Conservation (phyloP, 2,113 vertebrate genomes). For the Myxocyprinus asiaticus region DNA sequence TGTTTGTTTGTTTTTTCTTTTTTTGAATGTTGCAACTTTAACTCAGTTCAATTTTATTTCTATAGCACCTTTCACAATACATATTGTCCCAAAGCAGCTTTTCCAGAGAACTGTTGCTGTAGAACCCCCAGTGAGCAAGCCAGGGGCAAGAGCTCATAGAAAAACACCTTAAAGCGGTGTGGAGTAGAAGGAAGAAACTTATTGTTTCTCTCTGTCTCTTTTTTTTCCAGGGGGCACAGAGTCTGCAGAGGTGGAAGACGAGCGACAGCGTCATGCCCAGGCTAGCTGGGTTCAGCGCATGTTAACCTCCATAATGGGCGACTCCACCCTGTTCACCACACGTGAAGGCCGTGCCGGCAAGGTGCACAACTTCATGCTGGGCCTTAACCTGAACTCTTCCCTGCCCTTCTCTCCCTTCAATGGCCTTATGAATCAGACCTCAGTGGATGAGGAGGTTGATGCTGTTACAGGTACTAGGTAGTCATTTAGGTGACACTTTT, state of each 20-base stretch:
- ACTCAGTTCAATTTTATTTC: no score
- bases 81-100: no score
- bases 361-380: constrained; percentile 99
- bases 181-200: no score
- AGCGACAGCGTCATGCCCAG: constrained; percentile 76
- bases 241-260: constrained; percentile 73
- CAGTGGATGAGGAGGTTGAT: constrained; percentile 82
- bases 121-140: no score
- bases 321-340: constrained; percentile 91
- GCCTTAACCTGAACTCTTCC: constrained; percentile 88
- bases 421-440: constrained; percentile 62
- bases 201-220: neutral
- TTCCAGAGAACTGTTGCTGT: no score
- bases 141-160: no score
- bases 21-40: no score
- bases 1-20: no score
- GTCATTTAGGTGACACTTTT: neutral
- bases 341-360: constrained; percentile 95
- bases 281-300: constrained; percentile 93
- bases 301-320: constrained; percentile 89
- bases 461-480: constrained; percentile 83
- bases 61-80: no score
- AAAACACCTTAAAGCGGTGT: no score
- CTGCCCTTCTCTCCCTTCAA: constrained; percentile 78
- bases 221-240: constrained; percentile 76